Evolutionary conservation across 2,797 vertebrate genomes (phyloP).

Genomic region (Euphonia xanthogaster): DNA sequence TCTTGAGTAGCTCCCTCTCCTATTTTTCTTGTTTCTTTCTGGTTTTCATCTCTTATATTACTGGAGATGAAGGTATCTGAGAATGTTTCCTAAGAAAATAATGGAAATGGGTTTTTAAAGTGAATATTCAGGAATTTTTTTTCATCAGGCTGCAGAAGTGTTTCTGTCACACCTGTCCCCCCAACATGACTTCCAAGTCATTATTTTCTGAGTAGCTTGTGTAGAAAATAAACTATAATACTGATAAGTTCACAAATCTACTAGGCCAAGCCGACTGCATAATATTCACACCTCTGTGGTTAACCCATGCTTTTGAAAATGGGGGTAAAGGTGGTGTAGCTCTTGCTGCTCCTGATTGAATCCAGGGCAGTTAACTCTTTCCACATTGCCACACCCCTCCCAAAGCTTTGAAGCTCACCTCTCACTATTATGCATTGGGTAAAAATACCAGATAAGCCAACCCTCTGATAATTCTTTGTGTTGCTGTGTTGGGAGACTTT

Average conservation of each 20-base stretch:
- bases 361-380: neutral
- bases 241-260: neutral
- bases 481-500: neutral
- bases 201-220: neutral
- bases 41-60: neutral
- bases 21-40: neutral
- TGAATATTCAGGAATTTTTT: neutral
- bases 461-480: neutral
- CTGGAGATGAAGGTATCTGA: neutral
- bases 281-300: neutral
- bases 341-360: neutral
- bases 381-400: neutral
- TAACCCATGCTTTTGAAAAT: neutral
- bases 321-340: neutral
- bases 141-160: neutral
- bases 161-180: neutral
- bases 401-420: neutral
- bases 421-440: neutral
- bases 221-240: neutral
- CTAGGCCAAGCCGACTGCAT: neutral
- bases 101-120: neutral
- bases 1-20: neutral
- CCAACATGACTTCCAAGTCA: neutral
- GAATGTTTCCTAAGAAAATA: neutral
- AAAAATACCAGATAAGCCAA: neutral